A percentile compares a stretch with the other conserved stretches of the same genome.
phyloP scores from a whole-genome alignment of 2,888 invertebrate genomes.

The Himalopsyche kuldschensis region DNA sequence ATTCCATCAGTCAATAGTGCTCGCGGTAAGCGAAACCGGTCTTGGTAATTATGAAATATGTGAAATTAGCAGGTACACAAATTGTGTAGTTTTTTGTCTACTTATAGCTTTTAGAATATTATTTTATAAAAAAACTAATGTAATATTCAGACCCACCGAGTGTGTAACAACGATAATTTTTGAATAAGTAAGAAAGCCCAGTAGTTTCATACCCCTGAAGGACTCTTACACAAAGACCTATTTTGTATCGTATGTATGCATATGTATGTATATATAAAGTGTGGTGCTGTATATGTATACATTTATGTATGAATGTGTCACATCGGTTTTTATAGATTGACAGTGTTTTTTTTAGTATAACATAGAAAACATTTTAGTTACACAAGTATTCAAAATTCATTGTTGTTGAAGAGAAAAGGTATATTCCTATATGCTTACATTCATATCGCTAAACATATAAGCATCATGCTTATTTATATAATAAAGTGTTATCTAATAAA shows the following conservation, averaged over 20 bases:
- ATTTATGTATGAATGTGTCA: neutral
- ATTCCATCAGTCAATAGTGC: too few relatives aligned
- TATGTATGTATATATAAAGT: neutral
- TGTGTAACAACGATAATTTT: neutral
- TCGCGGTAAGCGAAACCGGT: too few relatives aligned
- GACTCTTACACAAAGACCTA: neutral
- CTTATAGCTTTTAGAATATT: too few relatives aligned
- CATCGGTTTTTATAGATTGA: neutral
- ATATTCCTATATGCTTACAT: too few relatives aligned
- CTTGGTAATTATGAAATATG: too few relatives aligned
- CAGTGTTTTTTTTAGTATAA: neutral
- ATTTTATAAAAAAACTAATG: too few relatives aligned
- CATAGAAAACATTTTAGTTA: neutral
- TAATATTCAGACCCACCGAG: neutral
- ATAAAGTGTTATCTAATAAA: too few relatives aligned
- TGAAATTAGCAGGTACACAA: too few relatives aligned
- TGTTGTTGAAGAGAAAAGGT: too few relatives aligned
- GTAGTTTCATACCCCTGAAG: neutral
- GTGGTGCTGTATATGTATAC: neutral
- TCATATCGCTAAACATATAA: too few relatives aligned
- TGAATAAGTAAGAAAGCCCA: neutral
- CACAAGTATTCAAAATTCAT: neutral
- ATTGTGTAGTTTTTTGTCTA: too few relatives aligned
- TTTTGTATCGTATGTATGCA: neutral
- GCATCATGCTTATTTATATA: too few relatives aligned